Evolutionary conservation across 2,888 invertebrate genomes (phyloP).

Genomic region (Mythimna loreyi): DNA sequence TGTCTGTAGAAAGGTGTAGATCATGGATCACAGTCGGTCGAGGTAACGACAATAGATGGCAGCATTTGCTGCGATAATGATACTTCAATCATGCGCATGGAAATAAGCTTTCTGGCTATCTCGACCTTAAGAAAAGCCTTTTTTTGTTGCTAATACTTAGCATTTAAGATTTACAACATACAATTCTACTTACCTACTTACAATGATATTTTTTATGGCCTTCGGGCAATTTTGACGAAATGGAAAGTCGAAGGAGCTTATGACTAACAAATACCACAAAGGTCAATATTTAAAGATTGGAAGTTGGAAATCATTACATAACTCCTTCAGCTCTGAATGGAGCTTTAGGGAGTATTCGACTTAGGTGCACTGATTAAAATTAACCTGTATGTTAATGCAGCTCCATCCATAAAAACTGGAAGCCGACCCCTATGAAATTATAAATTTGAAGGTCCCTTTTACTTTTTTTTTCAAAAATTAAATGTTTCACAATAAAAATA

Average conservation of each 20-base stretch:
- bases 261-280: no score
- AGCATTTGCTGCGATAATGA: conserved; percentile 6
- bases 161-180: not conserved
- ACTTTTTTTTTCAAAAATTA: not conserved
- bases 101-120: not conserved
- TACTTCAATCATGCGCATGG: conserved; percentile 1
- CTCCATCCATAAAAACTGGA: not conserved
- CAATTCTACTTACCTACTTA: not conserved
- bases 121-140: not conserved
- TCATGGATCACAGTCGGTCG: conserved; percentile 7
- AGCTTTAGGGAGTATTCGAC: no score
- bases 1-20: conserved; percentile 10
- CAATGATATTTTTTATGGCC: not conserved
- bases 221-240: not conserved
- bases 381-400: no score
- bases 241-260: not conserved
- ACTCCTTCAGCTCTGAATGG: no score
- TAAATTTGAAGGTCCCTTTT: no score
- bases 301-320: no score
- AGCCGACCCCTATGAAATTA: not conserved
- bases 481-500: not conserved
- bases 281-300: not conserved
- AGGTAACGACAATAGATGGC: conserved; percentile 32
- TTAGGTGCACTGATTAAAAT: no score
- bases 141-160: not conserved